Base-by-base conservation (phyloP, 1,140 invertebrate genomes). In the Paracyclopina nana region DNA sequence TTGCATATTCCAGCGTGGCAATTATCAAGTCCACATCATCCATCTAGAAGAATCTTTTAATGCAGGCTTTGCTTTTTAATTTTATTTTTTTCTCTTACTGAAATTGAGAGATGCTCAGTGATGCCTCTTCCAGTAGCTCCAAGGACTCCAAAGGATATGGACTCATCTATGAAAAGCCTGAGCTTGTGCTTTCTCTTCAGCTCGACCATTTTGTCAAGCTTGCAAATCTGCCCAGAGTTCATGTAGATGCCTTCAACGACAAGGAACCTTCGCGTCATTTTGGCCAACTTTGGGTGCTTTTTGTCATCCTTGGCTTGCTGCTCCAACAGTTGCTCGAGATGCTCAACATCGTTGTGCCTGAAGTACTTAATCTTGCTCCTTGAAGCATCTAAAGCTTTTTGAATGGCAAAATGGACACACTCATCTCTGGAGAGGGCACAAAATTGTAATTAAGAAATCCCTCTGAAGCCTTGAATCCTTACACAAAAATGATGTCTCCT, bases 111-210 rank as follows among this genome's bases (percentile, higher is more conserved):
- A 59, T 90, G 72, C 65, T 96, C 88, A 0, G 82, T 88, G 1
- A 92, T 65, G 14, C 90, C 90, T 53, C 73, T 72, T 1, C 92
- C 92, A 58, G 70, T 74, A 54, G 72, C 66, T 6, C 92, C 92
- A 27, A 97, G 60, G 42, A 80, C 77, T 50, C 88, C 92, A 70
- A 97, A 88, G 1, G 85, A 87, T 57, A 90, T 69, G 50, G 76
- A 82, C 66, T 98, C 92, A 62, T 98, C 92, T 43, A 98, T 63
- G 60, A 97, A 92, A 42, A 97, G 73, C 28, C 92, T 73, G 26
- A 94, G 65, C 65, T 94, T 96, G 65, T 85, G 87, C 58, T 82
- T 77, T 58, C 77, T 75, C 48, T 88, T 80, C 4, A 97, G 62
- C 53, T 75, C 70, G 9, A 96, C 73, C 8, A 96, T 63, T 61